phyloP scores from a whole-genome alignment of 1,140 invertebrate genomes.

The Ylistrum balloti region DNA sequence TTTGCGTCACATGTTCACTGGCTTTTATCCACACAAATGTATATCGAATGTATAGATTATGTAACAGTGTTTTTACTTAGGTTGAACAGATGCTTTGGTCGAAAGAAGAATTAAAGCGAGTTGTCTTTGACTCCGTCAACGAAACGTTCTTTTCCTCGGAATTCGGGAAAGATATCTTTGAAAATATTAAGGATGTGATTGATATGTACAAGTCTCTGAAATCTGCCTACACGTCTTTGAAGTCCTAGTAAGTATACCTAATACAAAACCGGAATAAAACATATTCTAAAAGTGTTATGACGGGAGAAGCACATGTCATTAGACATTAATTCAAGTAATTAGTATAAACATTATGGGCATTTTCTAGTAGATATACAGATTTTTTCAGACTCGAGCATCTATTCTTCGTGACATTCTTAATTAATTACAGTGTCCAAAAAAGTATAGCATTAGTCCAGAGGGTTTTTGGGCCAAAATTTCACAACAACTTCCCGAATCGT shows the following conservation, averaged over 20 bases:
- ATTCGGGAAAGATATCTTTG: background rate
- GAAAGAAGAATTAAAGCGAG: background rate
- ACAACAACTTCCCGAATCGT: conserved; percentile 59
- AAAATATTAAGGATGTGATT: conserved; percentile 42
- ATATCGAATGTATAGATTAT: no score
- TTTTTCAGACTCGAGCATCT: no score
- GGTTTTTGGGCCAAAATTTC: conserved; percentile 67
- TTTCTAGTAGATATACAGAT: no score
- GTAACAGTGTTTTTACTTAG: background rate
- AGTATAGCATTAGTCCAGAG: conserved; percentile 56
- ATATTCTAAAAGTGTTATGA: no score
- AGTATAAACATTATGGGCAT: no score
- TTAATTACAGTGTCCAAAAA: conserved; percentile 58
- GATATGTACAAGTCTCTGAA: background rate
- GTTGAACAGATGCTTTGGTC: background rate
- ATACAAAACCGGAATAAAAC: no score
- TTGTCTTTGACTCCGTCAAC: conserved; percentile 5
- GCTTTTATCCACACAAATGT: no score
- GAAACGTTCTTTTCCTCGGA: conserved; percentile 5
- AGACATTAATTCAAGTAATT: no score
- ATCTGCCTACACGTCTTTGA: background rate
- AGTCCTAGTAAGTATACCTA: background rate
- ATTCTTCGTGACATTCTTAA: no score
- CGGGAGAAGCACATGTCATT: no score
- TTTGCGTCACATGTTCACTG: no score